Percentiles rank a stretch among this genome's conserved stretches.
phyloP scores from a whole-genome alignment of 2,888 invertebrate species.

The Morpho deidamia region DNA sequence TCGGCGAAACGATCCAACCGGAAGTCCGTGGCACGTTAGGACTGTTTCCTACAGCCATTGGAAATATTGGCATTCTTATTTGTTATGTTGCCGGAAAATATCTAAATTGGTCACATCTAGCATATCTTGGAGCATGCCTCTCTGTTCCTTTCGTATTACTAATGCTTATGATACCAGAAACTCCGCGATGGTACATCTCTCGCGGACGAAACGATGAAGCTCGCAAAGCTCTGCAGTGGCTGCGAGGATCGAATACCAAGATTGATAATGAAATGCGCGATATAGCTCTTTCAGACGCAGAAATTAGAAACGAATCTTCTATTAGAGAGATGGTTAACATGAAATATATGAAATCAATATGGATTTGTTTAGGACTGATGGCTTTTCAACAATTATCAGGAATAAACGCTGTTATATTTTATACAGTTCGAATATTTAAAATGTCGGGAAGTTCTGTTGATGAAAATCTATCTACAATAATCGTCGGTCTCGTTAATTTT shows the following conservation, averaged over 20 bases:
- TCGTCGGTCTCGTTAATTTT: slow-evolving; percentile 94
- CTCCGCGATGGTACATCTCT: slow-evolving; percentile 94
- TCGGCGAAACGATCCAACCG: slow-evolving; percentile 95
- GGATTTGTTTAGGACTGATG: slow-evolving; percentile 93
- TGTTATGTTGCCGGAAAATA: slow-evolving; percentile 90
- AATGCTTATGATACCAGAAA: slow-evolving; percentile 93
- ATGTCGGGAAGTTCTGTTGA: slow-evolving; percentile 90
- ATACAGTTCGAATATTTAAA: slow-evolving; percentile 92
- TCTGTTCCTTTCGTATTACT: slow-evolving; percentile 89
- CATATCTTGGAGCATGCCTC: slow-evolving; percentile 86
- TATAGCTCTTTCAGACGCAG: slow-evolving; percentile 83
- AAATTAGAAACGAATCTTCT: slow-evolving; percentile 81
- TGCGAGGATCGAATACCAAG: slow-evolving; percentile 88
- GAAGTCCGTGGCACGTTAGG: slow-evolving; percentile 95
- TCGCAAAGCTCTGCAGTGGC: slow-evolving; percentile 87
- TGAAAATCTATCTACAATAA: slow-evolving; percentile 88
- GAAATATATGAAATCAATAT: slow-evolving; percentile 86
- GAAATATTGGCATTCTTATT: slow-evolving; percentile 89
- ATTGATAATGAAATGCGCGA: slow-evolving; percentile 88
- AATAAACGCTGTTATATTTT: slow-evolving; percentile 97
- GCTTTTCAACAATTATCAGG: slow-evolving; percentile 97
- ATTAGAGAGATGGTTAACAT: slow-evolving; percentile 82
- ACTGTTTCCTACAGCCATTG: slow-evolving; percentile 90
- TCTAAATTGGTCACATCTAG: slow-evolving; percentile 89
- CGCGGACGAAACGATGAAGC: slow-evolving; percentile 87